Evolutionary conservation across 2,113 vertebrate genomes (phyloP), one percentile per base, ranked within the genome.

Genomic region (Sinocyclocheilus maitianheensis): DNA sequence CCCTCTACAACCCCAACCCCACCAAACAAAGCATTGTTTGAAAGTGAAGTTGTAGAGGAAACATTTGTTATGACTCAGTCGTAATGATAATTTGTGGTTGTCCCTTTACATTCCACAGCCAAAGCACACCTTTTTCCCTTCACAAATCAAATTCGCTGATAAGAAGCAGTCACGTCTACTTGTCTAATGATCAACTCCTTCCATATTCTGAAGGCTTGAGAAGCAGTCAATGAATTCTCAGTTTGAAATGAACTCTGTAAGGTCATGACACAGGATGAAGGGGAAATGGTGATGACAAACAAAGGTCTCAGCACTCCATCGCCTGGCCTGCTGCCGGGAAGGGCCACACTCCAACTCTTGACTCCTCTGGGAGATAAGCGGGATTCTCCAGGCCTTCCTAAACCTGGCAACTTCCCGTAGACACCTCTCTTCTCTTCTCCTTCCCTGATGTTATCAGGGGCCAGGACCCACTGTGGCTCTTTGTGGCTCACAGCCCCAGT

Each of bases 371-470:
- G 91, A 92, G 94, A 94, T 92, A 92, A 93, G 90, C 89, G 86
- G 81, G 90, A 90, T 84, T 92, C 85, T 86, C 80, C 87, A 77
- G 40, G 77, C 92, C 93, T 91, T 92, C 94, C 91, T 82, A 89
- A 85, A 84, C 85, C 89, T 88, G 90, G 86, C 90, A 90, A 18
- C 93, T 94, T 95, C 94, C 93, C 93, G 92, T 90, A 93, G 92
- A 94, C 92, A 94, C 88, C 91, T 94, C 91, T 93, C 86, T 93
- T 92, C 94, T 92, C 87, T 89, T 89, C 89, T 86, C 67, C 80
- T 91, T 94, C 93, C 93, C 93, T 94, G 93, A 94, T 94, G 92
- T 94, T 95, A 95, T 95, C 94, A 90, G 91, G 91, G 91, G 92
- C 92, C 89, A 62, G 92, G 92, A 93, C 92, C 93, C 91, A 80